Evolutionary conservation across 2,888 invertebrate species (phyloP), one percentile per base, ranked within the genome.

Genomic region (Cosmia trapezina): DNA sequence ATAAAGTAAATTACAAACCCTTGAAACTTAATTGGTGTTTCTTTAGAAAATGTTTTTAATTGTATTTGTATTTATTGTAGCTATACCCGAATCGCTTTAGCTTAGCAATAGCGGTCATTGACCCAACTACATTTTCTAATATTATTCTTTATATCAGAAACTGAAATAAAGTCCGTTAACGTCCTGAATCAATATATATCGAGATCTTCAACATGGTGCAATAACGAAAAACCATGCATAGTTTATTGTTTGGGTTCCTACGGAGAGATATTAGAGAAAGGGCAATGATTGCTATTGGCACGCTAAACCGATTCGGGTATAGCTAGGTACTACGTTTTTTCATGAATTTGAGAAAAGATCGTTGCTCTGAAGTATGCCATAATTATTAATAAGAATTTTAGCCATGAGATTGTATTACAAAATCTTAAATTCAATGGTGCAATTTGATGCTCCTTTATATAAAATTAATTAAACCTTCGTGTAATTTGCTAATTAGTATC

Each of bases 401-500:
- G 14, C 33, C 5, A 0, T 33, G n/a, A n/a, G 3, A 49, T 14
- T 49, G 2, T 49, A 28, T 12, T 3, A 61, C 4, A 45, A 61
- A 45, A 49, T 33, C 33, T 47, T 47, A 0, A 62, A 33, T 19
- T n/a, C 3, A 49, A 63, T n/a, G 6, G 9, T 11, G 33, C 33
- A 37, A 57, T 51, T 57, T 28, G 9, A 51, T 73, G 45, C n/a
- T 54, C 22, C 6, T 66, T 53, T 7, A 45, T 51, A 70, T 81
- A 68, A 70, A 77, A 81, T 81, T 78, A 78, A 81, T 81, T 81
- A 81, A 73, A 63, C 57, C 49, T 81, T 70, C 73, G 70, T 73
- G 73, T 81, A 68, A 70, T 73, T 70, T 65, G 57, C 65, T 81
- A 81, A 81, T 81, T 81, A 81, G 80, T 66, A 78, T 65, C 73